Base-by-base conservation (phyloP, 2,113 vertebrate species). In the Cichladusa arquata region DNA sequence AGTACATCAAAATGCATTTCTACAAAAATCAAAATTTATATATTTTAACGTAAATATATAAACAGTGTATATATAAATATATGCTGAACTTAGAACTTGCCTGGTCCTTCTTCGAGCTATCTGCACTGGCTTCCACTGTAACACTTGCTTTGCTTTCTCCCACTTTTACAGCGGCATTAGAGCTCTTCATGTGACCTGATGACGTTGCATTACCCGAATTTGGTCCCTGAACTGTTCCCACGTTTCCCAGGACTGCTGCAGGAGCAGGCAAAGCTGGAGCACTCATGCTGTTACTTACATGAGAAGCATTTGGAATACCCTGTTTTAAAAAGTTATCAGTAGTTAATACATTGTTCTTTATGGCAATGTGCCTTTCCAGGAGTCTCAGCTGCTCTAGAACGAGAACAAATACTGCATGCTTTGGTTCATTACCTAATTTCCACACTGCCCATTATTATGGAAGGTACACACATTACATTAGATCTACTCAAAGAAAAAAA, bases 61-160 rank as follows among this genome's bases (percentile, higher is more conserved):
- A 31, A 5, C 3, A 61, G 26, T 56, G 24, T 62, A 53, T 58
- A 54, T 29, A 60, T 40, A 92, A 69, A 42, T n/a, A 90, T 15
- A 82, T 57, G 92, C 67, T 96, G 78, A 93, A 94, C 91, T 92
- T 94, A 84, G 94, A 94, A 97, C 97, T 97, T 98, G 98, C 99
- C 99, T 99, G 99, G 97, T 99, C 99, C 95, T 99, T 99, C 97
- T 99, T 99, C 9, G 99, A 99, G 98, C 99, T 99, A 97, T 99
- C 99, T 54, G 98, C 98, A 44, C 98, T 99, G 96, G 98, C 98
- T 98, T 98, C 98, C 97, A 98, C 98, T 11, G 97, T 98, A 50
- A 98, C 96, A 86, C 91, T 98, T 96, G 97, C 97, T 98, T 98
- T 98, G 96, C 96, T 97, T 81, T 97, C 96, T 93, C 97, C 96